Conservation (phyloP, 2,888 invertebrate genomes). For the Thymelicus lineola region DNA sequence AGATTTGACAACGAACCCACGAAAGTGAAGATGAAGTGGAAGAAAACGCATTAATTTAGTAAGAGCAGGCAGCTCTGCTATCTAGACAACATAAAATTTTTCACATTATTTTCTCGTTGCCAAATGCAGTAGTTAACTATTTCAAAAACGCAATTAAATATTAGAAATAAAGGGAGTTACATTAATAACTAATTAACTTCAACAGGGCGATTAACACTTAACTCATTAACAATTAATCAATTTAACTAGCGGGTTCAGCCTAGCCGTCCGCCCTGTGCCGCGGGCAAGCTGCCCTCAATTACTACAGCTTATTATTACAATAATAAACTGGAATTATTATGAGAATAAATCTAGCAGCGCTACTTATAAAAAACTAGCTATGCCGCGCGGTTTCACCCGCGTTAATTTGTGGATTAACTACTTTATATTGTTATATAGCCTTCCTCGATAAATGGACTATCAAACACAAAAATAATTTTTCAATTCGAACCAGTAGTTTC, state of each 20-base stretch:
- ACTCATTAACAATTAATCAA: conserved; percentile 78
- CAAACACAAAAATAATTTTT: too few relatives aligned
- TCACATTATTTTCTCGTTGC: background rate
- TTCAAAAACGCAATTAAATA: conserved; percentile 48
- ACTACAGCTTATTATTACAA: conserved; percentile 34
- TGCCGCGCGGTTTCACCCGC: too few relatives aligned
- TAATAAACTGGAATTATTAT: conserved; percentile 24
- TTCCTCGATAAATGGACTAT: too few relatives aligned
- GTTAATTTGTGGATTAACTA: too few relatives aligned
- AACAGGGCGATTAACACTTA: conserved; percentile 60
- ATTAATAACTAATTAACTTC: conserved; percentile 51
- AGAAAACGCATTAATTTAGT: too few relatives aligned
- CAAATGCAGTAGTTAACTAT: conserved; percentile 2
- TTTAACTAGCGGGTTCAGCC: conserved; percentile 46
- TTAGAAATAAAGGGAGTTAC: conserved; percentile 45
- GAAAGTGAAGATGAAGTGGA: too few relatives aligned
- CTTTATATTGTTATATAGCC: too few relatives aligned
- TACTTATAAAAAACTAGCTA: background rate
- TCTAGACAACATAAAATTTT: background rate
- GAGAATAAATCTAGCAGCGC: conserved; percentile 16
- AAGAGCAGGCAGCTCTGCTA: too few relatives aligned
- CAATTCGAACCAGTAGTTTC: too few relatives aligned
- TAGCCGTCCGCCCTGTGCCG: conserved; percentile 51
- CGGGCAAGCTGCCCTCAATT: conserved; percentile 50
- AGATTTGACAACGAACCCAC: too few relatives aligned